These are phyloP conservation scores for Pyxicephalus adspersus DNA, from an alignment of 2,113 vertebrate species.

Conservation along the genomic window DNA sequence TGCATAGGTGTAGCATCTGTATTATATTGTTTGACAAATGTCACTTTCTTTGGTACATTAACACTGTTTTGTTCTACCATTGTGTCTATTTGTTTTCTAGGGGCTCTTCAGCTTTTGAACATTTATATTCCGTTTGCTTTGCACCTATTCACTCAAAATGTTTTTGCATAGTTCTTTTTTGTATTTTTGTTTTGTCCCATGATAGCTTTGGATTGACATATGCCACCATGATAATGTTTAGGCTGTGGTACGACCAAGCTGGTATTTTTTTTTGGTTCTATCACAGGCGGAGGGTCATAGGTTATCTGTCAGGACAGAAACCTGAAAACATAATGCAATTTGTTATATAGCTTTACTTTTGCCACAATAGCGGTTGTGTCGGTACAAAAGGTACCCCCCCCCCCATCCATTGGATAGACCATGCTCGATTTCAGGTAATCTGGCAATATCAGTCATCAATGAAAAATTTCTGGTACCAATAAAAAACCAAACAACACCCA, in stretches of 20 bases:
- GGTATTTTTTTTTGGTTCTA: slow-evolving; percentile 17
- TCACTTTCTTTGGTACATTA: background rate
- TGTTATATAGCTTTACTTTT: no score
- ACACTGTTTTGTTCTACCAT: background rate
- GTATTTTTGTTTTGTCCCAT: background rate
- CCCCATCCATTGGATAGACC: background rate
- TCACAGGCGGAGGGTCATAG: background rate
- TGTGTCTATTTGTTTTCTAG: background rate
- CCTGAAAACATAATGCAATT: no score
- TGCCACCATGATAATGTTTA: background rate
- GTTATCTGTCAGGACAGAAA: background rate
- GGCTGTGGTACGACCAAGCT: background rate
- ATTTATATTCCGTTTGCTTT: background rate
- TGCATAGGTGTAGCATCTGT: background rate
- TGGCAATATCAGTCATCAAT: background rate
- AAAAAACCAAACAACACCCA: no score
- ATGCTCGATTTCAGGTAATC: background rate
- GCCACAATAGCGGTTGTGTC: no score
- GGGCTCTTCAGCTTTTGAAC: background rate
- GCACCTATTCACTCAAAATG: background rate
- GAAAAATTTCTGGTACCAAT: background rate
- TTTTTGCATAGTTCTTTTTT: background rate
- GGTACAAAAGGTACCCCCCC: background rate
- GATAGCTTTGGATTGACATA: background rate
- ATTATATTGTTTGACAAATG: slow-evolving; percentile 10